These are phyloP conservation scores for Aphelenchoides fujianensis DNA, from an alignment of 1,140 invertebrate species.

Conservation along the genomic window DNA sequence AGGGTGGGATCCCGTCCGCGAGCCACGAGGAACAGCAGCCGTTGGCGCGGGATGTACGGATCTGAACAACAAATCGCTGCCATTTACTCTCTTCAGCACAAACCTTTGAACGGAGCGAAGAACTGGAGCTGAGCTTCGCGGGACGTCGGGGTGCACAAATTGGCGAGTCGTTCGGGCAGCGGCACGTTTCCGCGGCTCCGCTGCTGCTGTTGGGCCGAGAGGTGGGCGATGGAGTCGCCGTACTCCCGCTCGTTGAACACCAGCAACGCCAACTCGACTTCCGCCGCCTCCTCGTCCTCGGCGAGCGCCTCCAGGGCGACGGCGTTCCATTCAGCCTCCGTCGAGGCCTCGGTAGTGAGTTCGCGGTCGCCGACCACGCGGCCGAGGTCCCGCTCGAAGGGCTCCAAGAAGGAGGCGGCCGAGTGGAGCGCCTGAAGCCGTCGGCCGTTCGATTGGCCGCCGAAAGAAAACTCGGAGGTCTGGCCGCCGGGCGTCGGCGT, in stretches of 20 bases:
- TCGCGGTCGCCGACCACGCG: background rate
- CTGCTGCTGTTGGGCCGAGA: background rate
- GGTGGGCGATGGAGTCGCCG: background rate
- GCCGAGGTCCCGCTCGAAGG: conserved; percentile 29
- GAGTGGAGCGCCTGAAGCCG: conserved; percentile 36
- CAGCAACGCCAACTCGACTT: conserved; percentile 32
- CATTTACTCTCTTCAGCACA: too few relatives aligned
- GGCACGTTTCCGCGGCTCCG: background rate
- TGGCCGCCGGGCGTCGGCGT: background rate
- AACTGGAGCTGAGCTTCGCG: background rate
- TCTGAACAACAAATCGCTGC: too few relatives aligned
- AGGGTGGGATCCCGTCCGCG: conserved; percentile 30
- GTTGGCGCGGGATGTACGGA: conserved; percentile 47
- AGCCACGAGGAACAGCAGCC: conserved; percentile 37
- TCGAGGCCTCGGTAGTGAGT: background rate
- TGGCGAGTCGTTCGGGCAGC: background rate
- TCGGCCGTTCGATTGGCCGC: background rate
- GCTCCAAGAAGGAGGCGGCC: conserved; percentile 35
- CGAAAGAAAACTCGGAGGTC: background rate
- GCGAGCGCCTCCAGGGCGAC: conserved; percentile 39
- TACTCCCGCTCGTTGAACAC: conserved; percentile 35
- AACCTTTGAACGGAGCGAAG: conserved; percentile 8
- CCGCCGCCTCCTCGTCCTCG: conserved; percentile 38
- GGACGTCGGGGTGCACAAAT: conserved; percentile 1
- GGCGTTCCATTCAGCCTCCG: background rate